Conservation (phyloP, 53 echinoderm and acorn worm genomes). For the Echinometra lucunter region DNA sequence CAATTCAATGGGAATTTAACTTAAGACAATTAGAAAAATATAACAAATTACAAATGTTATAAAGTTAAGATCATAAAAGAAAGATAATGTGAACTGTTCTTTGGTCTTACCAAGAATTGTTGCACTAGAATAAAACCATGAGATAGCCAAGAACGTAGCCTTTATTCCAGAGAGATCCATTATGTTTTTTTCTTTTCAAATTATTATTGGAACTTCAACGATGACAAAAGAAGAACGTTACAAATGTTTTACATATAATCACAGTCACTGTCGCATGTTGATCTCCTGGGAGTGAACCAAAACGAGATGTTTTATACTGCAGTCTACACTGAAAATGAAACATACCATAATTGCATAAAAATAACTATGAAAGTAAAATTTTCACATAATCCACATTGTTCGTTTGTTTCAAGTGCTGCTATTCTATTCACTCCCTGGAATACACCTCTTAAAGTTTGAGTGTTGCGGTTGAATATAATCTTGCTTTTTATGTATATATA, state of each 20-base stretch:
- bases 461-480: not conserved
- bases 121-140: not conserved
- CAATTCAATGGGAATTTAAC: no score
- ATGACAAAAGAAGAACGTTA: not conserved
- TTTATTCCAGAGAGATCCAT: not conserved
- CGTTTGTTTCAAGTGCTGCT: not conserved
- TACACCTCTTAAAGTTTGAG: no score
- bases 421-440: not conserved
- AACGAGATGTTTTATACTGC: not conserved
- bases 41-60: no score
- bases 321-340: not conserved
- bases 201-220: not conserved
- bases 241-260: not conserved
- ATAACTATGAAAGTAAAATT: no score
- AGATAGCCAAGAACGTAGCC: not conserved
- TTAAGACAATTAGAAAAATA: no score
- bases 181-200: not conserved
- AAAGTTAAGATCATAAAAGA: no score
- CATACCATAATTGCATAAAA: not conserved
- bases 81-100: not conserved
- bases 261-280: not conserved
- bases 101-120: conserved; percentile 6
- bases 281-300: not conserved
- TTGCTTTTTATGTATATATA: no score
- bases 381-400: not conserved